Percentiles rank a stretch among this genome's conserved stretches.
Conservation (phyloP, 2,797 vertebrate species). For the Melanotaenia maccullochi region DNA sequence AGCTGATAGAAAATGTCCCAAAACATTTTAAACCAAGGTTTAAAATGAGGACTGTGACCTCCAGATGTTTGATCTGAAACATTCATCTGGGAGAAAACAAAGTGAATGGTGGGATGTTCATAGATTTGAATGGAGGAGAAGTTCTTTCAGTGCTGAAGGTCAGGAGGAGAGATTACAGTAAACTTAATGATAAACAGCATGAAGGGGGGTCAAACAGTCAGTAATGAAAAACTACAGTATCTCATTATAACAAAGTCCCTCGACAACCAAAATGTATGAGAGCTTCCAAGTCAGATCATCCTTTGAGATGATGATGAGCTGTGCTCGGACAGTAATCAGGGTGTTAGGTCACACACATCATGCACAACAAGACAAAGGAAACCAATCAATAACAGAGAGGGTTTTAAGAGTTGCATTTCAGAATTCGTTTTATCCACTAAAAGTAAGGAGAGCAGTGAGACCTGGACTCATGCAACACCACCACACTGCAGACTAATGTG, state of each 20-base stretch:
- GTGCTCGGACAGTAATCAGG: constrained; percentile 44
- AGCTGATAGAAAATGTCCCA: constrained; percentile 56
- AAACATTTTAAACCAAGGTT: neutral
- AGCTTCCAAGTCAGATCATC: constrained; percentile 38
- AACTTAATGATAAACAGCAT: constrained; percentile 48
- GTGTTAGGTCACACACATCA: constrained; percentile 53
- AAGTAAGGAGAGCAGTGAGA: neutral
- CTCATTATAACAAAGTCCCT: constrained; percentile 21
- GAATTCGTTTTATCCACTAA: constrained; percentile 6
- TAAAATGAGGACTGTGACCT: constrained; percentile 5
- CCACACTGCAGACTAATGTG: neutral
- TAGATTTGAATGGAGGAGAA: constrained; percentile 44
- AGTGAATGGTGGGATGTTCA: neutral
- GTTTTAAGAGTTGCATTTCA: constrained; percentile 53
- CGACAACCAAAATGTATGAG: constrained; percentile 20
- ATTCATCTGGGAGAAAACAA: no score
- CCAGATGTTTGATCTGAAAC: constrained; percentile 9
- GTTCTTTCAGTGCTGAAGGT: constrained; percentile 51
- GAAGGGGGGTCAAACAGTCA: constrained; percentile 31
- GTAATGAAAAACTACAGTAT: constrained; percentile 32
- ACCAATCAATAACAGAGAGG: constrained; percentile 24
- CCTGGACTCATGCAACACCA: neutral
- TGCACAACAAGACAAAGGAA: constrained; percentile 65
- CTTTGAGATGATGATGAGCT: constrained; percentile 46
- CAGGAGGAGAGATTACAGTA: constrained; percentile 38